phyloP scores from a whole-genome alignment of 2,797 vertebrate genomes.

The Hoplostethus mediterraneus region DNA sequence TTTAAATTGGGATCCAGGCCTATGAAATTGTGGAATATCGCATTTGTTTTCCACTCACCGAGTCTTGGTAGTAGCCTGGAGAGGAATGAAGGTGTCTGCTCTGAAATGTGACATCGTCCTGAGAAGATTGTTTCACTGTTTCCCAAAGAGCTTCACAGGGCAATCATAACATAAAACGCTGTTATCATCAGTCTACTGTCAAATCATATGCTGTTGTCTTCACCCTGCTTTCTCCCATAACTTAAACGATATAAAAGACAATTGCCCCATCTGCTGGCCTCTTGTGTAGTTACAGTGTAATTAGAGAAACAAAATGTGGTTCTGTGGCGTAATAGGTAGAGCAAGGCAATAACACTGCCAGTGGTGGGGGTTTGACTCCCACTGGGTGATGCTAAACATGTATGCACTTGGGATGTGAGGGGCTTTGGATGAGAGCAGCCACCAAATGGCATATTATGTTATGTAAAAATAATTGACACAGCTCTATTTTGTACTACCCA shows the following conservation, averaged over 20 bases:
- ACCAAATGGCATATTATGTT: no score
- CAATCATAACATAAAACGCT: background rate
- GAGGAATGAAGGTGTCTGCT: slow-evolving; percentile 35
- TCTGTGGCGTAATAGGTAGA: no score
- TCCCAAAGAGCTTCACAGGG: background rate
- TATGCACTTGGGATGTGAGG: no score
- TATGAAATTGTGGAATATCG: no score
- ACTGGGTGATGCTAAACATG: no score
- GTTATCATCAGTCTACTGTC: background rate
- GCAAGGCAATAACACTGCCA: background rate
- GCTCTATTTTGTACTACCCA: no score
- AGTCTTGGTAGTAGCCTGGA: slow-evolving; percentile 4
- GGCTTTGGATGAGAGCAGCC: no score
- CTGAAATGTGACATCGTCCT: slow-evolving; percentile 16
- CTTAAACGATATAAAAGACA: slow-evolving; percentile 1
- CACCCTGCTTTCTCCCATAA: background rate
- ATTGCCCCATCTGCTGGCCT: slow-evolving; percentile 53
- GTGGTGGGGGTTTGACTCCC: background rate
- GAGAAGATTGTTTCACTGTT: background rate
- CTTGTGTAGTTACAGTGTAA: background rate
- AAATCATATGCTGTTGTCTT: background rate
- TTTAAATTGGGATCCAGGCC: no score
- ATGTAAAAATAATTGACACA: no score
- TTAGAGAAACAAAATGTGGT: background rate
- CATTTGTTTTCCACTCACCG: slow-evolving; percentile 25